Evolutionary conservation across 1,140 invertebrate species (phyloP).

Genomic region (Gonatopus flavifemur): DNA sequence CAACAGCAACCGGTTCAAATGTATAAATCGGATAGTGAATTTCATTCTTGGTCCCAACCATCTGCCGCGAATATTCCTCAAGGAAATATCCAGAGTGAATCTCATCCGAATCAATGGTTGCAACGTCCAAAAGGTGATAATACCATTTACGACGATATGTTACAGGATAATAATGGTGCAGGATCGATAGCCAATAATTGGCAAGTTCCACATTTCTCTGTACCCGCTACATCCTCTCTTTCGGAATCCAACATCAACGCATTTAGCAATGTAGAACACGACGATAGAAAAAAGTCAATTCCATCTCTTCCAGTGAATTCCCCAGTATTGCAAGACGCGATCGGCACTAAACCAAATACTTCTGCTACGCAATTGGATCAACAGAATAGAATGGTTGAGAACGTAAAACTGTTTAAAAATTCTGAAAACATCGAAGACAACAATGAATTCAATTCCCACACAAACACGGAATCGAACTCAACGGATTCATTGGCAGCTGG

Average conservation of each 20-base stretch:
- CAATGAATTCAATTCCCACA: slow-evolving; percentile 33
- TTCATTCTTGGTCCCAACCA: slow-evolving; percentile 25
- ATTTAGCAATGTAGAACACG: slow-evolving; percentile 34
- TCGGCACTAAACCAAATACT: slow-evolving; percentile 10
- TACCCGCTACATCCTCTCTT: slow-evolving; percentile 15
- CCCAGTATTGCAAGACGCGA: slow-evolving; percentile 15
- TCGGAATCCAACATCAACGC: slow-evolving; percentile 28
- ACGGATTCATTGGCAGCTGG: slow-evolving; percentile 31
- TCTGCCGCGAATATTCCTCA: slow-evolving; percentile 13
- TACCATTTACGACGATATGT: slow-evolving; percentile 13
- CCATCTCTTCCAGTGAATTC: slow-evolving; percentile 31
- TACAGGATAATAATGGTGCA: slow-evolving; percentile 18
- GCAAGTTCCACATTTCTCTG: slow-evolving; percentile 33
- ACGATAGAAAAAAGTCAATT: slow-evolving; percentile 37
- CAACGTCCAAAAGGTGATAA: slow-evolving; percentile 20
- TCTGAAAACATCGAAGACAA: slow-evolving; percentile 33
- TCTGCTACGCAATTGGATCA: slow-evolving; percentile 13
- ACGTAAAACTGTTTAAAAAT: slow-evolving; percentile 22
- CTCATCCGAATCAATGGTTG: slow-evolving; percentile 21
- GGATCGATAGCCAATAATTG: slow-evolving; percentile 26
- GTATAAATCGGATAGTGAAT: slow-evolving; percentile 14
- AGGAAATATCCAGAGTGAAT: slow-evolving; percentile 5
- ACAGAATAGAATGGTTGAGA: slow-evolving; percentile 22
- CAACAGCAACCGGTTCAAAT: slow-evolving; percentile 9
- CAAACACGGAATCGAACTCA: slow-evolving; percentile 37